Base-by-base conservation (phyloP, 2,797 vertebrate species). In the Triplophysa yarkandensis region DNA sequence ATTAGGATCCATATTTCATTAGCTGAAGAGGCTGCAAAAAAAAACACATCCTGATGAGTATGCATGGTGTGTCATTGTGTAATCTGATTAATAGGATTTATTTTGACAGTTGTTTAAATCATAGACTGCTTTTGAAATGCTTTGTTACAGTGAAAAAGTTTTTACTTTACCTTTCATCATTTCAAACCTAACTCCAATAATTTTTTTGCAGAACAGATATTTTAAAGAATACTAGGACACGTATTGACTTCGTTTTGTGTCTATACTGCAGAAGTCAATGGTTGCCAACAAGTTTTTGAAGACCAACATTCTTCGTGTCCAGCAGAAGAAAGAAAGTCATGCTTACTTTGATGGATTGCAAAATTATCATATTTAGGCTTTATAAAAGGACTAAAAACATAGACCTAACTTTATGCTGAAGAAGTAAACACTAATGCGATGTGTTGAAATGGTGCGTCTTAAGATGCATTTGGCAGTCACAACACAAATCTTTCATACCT, bases 351-450 rank as follows among this genome's bases (percentile, higher is more conserved):
- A n/a, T n/a, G n/a, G n/a, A n/a, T n/a, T n/a, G n/a, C n/a, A n/a
- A n/a, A n/a, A n/a, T n/a, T n/a, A n/a, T n/a, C n/a, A n/a, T n/a
- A n/a, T n/a, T n/a, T n/a, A n/a, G n/a, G n/a, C n/a, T n/a, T n/a
- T n/a, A n/a, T n/a, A 19, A 7, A 25, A 32, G 19, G 14, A 30
- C 54, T 43, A 30, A 43, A 54, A 17, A 43, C n/a, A 30, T 28
- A 17, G n/a, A 9, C 11, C 48, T 71, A 25, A 71, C 14, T 85
- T 36, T 83, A 80, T 60, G 71, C 83, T 82, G 82, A 79, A 82
- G 39, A n/a, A 60, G 82, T 79, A 90, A 89, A 89, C 80, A 84
- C 13, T 23, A 62, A 65, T 74, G 86, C 83, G 78, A 80, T 79
- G 85, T 55, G 64, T 80, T 36, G 52, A 82, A 84, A 87, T 76